Evolutionary conservation across 2,113 vertebrate species (phyloP).

Genomic region (Todiramphus chloris): DNA sequence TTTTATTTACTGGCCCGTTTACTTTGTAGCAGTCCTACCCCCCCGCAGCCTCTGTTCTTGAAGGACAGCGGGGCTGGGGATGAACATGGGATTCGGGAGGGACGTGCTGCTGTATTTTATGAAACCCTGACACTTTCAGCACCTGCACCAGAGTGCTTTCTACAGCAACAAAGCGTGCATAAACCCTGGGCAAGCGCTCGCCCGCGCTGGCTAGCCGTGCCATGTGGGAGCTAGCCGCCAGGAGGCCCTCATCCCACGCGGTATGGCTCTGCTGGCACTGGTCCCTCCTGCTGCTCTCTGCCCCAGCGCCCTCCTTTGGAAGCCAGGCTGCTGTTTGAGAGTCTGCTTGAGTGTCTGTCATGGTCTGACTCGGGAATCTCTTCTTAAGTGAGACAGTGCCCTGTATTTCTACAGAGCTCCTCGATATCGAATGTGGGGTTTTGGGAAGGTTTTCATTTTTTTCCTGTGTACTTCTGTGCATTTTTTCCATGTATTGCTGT

Average conservation of each 20-base stretch:
- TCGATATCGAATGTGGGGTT: background rate
- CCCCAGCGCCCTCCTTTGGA: fast-evolving
- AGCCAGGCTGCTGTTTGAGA: background rate
- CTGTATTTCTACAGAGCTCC: background rate
- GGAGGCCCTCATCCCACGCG: background rate
- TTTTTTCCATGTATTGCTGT: background rate
- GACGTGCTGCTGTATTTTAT: background rate
- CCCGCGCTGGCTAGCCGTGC: background rate
- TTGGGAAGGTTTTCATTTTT: background rate
- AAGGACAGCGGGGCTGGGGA: background rate
- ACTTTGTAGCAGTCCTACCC: background rate
- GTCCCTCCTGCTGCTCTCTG: too few species aligned
- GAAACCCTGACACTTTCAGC: background rate
- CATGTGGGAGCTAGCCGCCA: background rate
- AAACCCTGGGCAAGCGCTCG: background rate
- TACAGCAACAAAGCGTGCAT: too few species aligned
- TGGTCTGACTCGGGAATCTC: background rate
- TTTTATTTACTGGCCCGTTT: background rate
- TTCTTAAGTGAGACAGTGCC: too few species aligned
- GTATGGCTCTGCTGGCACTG: fast-evolving
- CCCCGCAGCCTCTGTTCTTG: background rate
- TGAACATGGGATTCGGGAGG: fast-evolving
- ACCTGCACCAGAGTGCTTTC: background rate
- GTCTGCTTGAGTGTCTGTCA: background rate
- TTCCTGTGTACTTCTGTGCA: too few species aligned